Base-by-base conservation (phyloP, 1,140 invertebrate genomes). In the Aphaenogaster rudis region DNA sequence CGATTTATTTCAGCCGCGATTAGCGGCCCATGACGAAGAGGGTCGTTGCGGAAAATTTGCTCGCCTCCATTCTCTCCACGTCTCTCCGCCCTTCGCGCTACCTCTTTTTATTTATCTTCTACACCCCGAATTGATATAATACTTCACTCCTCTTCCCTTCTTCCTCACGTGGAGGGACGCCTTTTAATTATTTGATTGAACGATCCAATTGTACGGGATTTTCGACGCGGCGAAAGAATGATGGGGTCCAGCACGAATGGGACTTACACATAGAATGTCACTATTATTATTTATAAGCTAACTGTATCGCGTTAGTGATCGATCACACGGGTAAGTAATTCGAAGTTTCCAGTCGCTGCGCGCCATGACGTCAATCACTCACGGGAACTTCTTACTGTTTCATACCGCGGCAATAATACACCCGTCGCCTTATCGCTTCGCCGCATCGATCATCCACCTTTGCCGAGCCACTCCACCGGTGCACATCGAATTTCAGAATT, bases 1-100 rank as follows among this genome's bases (percentile, higher is more conserved):
- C 86, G 78, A 82, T 89, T 89, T 81, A 84, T 87, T 87, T 89
- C 88, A 77, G 72, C 42, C 54, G 33, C 79, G 79, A 89, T 87
- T 86, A 78, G 67, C 79, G 79, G 39, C 39, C 61, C 66, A 50
- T 66, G 85, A 87, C 71, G 64, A 77, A 59, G 39, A 84, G 80
- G 13, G 45, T 78, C 48, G 36, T 52, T 77, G 63, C 77, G 78
- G 57, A 77, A 84, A 90, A 66, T 74, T 88, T 45, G 11, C 80
- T 39, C 66, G 21, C 54, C 36, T 39, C 48, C 39, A 54, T 79
- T 87, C 66, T 76, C 45, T 59, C 66, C 4, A 15, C 45, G 6
- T 15, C 17, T 50, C 6, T 64, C 59, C n/a, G 0, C 6, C n/a
- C 15, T n/a, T 39, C n/a, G 17, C 45, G 28, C 33, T 6, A n/a